Base-by-base conservation (phyloP, 2,888 invertebrate genomes). In the Acleris laterana region DNA sequence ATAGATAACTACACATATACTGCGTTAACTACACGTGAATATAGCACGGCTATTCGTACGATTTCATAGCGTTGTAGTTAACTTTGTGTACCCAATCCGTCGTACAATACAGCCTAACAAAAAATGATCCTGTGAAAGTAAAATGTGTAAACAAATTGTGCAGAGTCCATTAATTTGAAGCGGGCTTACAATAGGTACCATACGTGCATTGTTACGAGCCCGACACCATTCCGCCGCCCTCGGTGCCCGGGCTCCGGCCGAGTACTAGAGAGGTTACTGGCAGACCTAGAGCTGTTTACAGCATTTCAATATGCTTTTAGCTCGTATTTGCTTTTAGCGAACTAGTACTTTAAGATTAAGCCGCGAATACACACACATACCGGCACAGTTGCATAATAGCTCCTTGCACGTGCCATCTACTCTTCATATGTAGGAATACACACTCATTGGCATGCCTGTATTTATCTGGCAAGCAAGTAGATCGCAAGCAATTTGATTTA, bases 141-240 rank as follows among this genome's bases (percentile, higher is more conserved):
- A 67, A 67, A 56, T 42, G 32, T 56, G 67, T 67, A 67, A 62
- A 58, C 67, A 67, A 67, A 67, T 66, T 66, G 65, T 61, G 48
- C 52, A 66, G 61, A 66, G 61, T 52, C 66, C 61, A 66, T 66
- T 66, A 66, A 66, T 66, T 66, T 66, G 61, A 66, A 66, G 66
- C 66, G 50, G 66, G 38, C 51, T 56, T 57, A 66, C 66, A 66
- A 66, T 66, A 62, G 61, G 66, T 66, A 66, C 66, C 66, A 66
- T 62, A 66, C 66, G 62, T 66, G 61, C 61, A 62, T 66, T 66
- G 66, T 66, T 66, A 66, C 66, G 66, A 57, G 49, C 51, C 56
- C 62, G 66, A 62, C 66, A 66, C 66, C 66, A 62, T 66, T 66
- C 51, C 62, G 61, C 44, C 49, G 50, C 50, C 55, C 46, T 46